phyloP scores from a whole-genome alignment of 2,888 invertebrate genomes.

The Clanis bilineata region DNA sequence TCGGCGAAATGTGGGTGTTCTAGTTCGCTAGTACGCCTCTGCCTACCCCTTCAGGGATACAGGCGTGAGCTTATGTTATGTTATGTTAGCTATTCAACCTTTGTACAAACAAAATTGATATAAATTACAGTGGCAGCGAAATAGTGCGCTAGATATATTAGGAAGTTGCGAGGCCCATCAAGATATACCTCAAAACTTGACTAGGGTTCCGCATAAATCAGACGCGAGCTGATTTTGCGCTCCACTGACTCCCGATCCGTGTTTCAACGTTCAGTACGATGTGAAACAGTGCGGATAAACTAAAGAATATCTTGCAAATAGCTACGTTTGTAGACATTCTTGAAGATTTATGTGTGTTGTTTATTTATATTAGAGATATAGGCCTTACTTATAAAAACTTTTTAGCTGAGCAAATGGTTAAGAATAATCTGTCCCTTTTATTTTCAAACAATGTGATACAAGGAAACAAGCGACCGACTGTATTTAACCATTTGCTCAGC shows the following conservation, averaged over 20 bases:
- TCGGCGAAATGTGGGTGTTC: too few relatives aligned
- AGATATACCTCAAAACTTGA: constrained; percentile 32
- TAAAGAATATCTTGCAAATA: constrained; percentile 1
- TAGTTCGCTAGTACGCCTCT: too few relatives aligned
- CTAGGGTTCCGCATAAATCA: constrained; percentile 39
- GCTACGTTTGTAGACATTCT: neutral
- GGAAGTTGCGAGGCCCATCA: constrained; percentile 25
- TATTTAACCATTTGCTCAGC: too few relatives aligned
- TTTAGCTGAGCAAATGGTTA: too few relatives aligned
- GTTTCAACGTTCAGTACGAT: constrained; percentile 15
- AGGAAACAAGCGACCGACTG: too few relatives aligned
- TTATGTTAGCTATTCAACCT: too few relatives aligned
- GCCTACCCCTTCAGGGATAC: too few relatives aligned
- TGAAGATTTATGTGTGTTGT: neutral
- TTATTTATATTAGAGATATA: too few relatives aligned
- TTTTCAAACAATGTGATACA: too few relatives aligned
- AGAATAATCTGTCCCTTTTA: too few relatives aligned
- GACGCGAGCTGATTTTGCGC: constrained; percentile 44
- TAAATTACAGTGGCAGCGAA: neutral
- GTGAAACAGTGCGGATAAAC: neutral
- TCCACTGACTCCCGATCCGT: constrained; percentile 31
- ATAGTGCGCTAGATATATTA: constrained; percentile 9
- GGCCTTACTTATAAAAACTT: too few relatives aligned
- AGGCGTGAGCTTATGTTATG: too few relatives aligned
- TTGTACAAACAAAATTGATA: neutral